phyloP scores from a whole-genome alignment of 2,113 vertebrate genomes.

The Propithecus coquereli region DNA sequence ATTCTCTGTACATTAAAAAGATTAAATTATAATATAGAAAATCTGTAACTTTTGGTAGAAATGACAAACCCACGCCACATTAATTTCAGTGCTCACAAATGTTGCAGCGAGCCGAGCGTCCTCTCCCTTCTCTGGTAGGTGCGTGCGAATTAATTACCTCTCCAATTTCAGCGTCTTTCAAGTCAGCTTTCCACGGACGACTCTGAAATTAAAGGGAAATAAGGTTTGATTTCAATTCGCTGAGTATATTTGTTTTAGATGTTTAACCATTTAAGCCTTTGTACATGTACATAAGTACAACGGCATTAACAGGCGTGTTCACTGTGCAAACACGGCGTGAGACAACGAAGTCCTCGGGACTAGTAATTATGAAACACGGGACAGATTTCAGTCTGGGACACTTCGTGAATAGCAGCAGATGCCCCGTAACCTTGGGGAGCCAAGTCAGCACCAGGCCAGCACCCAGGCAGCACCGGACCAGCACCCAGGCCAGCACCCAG shows the following conservation, averaged over 20 bases:
- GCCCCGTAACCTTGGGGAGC: accelerated
- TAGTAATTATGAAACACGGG: not conserved
- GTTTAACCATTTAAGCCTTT: constrained; percentile 25
- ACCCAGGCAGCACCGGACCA: too few relatives aligned
- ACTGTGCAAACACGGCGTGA: not conserved
- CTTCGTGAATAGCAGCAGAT: not conserved
- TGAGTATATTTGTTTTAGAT: not conserved
- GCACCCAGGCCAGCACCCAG: too few relatives aligned
- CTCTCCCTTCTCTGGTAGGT: constrained; percentile 53
- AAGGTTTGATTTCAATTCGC: constrained; percentile 21
- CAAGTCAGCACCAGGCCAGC: too few relatives aligned
- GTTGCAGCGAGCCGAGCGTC: constrained; percentile 77
- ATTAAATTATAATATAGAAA: constrained; percentile 85
- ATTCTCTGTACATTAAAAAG: constrained; percentile 84
- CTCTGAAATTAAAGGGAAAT: constrained; percentile 65
- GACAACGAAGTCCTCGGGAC: not conserved
- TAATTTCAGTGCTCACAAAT: constrained; percentile 85
- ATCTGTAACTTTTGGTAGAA: constrained; percentile 81
- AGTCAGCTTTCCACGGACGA: constrained; percentile 31
- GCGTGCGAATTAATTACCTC: constrained; percentile 80
- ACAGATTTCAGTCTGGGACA: accelerated
- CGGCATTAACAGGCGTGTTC: not conserved
- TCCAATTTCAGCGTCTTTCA: constrained; percentile 66
- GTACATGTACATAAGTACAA: not conserved
- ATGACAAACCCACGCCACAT: constrained; percentile 83